Evolutionary conservation across 2,888 invertebrate species (phyloP), one percentile per base, ranked within the genome.

Genomic region (Agrotis exclamationis): DNA sequence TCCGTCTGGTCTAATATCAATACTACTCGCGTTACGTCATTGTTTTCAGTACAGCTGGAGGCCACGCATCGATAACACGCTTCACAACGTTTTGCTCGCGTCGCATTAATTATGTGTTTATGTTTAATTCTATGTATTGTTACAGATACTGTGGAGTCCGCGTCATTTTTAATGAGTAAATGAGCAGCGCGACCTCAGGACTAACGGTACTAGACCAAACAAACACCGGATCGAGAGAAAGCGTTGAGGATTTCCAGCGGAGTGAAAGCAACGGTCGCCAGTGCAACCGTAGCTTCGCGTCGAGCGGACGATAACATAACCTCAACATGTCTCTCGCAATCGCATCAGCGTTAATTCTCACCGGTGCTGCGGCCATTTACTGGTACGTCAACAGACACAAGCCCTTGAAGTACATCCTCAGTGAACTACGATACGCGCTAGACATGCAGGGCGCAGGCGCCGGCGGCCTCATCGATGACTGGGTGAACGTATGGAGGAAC

Each of bases 371-470:
- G 16, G 91, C 92, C 9, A 78, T 94, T 66, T 94, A 96, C 82
- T 95, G 95, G 95, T 96, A 93, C 86, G 88, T 96, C 57, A 96
- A 96, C 86, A 94, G 97, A 59, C 96, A 97, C 75, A 97, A 97
- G 87, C 95, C 96, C 2, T 77, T 97, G 16, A 95, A 94, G 82
- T 88, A 96, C 82, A 93, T 97, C 66, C 86, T 96, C 66, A 94
- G 94, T 66, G 97, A 97, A 82, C 91, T 97, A 22, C 93, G 96
- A 78, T 96, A 95, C 88, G 95, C 96, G 75, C 66, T 97, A 68
- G 94, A 96, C 77, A 97, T 97, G 92, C 97, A 97, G 87, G 92
- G 97, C 74, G 92, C 97, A 58, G 97, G 97, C 69, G 93, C 93
- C 6, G 96, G 94, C 67, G 97, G 97, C 18, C 88, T 97, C 47